These are phyloP conservation scores for Parasteatoda lunata DNA, from an alignment of 2,888 invertebrate genomes.

Conservation along the genomic window DNA sequence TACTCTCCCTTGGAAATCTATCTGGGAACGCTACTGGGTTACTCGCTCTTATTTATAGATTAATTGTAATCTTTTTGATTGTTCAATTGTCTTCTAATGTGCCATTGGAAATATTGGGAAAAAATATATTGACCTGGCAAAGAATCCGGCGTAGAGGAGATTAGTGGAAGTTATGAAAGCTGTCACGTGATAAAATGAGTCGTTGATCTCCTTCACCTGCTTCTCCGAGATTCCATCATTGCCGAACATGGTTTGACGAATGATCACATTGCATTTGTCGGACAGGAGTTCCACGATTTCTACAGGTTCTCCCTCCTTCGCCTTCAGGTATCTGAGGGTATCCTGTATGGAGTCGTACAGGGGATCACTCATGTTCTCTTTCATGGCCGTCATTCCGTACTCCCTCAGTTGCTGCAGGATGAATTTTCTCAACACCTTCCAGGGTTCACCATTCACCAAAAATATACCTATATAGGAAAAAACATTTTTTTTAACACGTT, in stretches of 20 bases:
- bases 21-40: no score
- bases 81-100: background rate
- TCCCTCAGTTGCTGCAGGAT: slow-evolving; percentile 26
- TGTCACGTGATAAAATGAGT: background rate
- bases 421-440: slow-evolving; percentile 36
- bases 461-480: background rate
- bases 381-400: background rate
- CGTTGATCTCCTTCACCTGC: slow-evolving; percentile 14
- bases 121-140: slow-evolving; percentile 16
- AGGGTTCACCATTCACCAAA: slow-evolving; percentile 21
- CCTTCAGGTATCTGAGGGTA: background rate
- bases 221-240: slow-evolving; percentile 16
- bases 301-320: background rate
- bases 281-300: slow-evolving; percentile 12
- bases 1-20: no score
- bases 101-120: background rate
- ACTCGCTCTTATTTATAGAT: no score
- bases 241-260: slow-evolving; percentile 20
- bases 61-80: background rate
- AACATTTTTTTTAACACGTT: background rate
- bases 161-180: background rate
- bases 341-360: slow-evolving; percentile 28
- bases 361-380: slow-evolving; percentile 9
- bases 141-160: background rate
- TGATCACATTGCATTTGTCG: background rate